Conservation (phyloP, 1,140 invertebrate species). For the Bombus waltoni region DNA sequence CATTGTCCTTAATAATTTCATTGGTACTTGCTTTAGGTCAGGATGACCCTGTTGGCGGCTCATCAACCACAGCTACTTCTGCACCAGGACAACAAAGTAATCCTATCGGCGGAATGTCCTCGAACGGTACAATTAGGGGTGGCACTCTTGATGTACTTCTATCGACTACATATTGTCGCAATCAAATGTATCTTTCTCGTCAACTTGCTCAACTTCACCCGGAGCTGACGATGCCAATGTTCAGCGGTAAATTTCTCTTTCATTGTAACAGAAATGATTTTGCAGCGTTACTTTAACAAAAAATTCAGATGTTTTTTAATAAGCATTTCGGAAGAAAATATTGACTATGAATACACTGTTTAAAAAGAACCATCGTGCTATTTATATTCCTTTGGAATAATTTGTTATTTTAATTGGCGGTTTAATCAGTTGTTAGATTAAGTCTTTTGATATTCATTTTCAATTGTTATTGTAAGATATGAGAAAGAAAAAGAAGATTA, state of each 20-base stretch:
- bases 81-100: conserved; percentile 66
- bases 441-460: too few species aligned
- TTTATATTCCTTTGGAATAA: background rate
- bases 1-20: background rate
- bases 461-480: too few species aligned
- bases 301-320: background rate
- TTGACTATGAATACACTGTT: background rate
- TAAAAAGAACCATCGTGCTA: background rate
- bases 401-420: background rate
- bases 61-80: conserved; percentile 62
- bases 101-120: conserved; percentile 62
- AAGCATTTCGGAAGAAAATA: background rate
- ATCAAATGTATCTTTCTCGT: conserved; percentile 95
- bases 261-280: background rate
- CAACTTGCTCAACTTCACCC: conserved; percentile 97
- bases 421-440: background rate
- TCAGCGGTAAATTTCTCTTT: conserved; percentile 90
- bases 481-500: too few species aligned
- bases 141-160: conserved; percentile 92
- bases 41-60: conserved; percentile 82
- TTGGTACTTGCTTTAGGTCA: conserved; percentile 75
- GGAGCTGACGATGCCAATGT: conserved; percentile 99
- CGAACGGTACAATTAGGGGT: conserved; percentile 77
- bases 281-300: too few species aligned
- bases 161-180: conserved; percentile 93